phyloP scores from a whole-genome alignment of 2,797 vertebrate genomes.

The Crocidura indochinensis region DNA sequence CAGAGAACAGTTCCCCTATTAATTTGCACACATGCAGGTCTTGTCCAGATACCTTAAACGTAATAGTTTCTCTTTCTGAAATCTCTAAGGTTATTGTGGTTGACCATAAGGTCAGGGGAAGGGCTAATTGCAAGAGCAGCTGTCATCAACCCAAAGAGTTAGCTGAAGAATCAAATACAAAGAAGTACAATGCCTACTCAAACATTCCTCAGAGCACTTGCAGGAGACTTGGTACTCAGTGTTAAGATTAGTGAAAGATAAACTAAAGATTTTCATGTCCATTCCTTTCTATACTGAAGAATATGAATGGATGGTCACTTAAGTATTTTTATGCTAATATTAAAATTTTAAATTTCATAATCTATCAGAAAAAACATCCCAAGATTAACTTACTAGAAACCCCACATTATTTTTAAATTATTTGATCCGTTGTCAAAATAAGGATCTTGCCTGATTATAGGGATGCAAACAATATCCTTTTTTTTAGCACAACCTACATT shows the following conservation, averaged over 20 bases:
- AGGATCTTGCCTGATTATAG: not conserved
- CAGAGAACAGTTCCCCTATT: slow-evolving; percentile 79
- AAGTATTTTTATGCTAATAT: not conserved
- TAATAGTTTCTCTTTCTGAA: slow-evolving; percentile 80
- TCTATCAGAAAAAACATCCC: not conserved
- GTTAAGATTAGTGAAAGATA: not conserved
- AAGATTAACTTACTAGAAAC: not conserved
- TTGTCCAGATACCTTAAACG: slow-evolving; percentile 87
- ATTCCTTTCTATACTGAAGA: not conserved
- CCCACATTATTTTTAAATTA: slow-evolving; percentile 36
- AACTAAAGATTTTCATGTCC: not conserved
- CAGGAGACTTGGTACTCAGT: not conserved
- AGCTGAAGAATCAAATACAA: slow-evolving; percentile 77
- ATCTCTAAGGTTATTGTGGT: slow-evolving; percentile 84
- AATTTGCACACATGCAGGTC: slow-evolving; percentile 85
- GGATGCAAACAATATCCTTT: not conserved
- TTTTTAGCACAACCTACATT: not conserved
- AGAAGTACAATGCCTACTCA: slow-evolving; percentile 65
- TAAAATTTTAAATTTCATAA: not conserved
- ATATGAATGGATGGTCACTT: not conserved
- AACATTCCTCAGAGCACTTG: not conserved
- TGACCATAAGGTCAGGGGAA: slow-evolving; percentile 84
- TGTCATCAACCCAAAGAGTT: slow-evolving; percentile 77
- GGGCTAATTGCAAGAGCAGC: slow-evolving; percentile 88
- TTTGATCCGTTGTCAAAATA: not conserved